A percentile compares a stretch with the other conserved stretches of the same genome.
Evolutionary conservation across 2,888 invertebrate species (phyloP).

Genomic region (Germaria angustata): DNA sequence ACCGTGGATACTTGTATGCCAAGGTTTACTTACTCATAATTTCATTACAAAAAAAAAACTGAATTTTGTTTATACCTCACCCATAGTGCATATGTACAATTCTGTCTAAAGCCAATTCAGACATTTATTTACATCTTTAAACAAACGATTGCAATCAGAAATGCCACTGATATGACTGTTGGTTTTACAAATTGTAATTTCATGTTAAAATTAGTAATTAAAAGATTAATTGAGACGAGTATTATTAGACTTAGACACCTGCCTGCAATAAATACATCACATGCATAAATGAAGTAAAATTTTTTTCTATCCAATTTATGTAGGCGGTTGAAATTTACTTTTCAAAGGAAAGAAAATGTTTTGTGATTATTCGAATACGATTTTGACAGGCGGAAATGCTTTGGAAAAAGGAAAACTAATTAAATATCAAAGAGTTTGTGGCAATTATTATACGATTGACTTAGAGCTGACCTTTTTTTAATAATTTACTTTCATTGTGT

Average conservation of each 20-base stretch:
- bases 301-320: background rate
- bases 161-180: constrained; percentile 6
- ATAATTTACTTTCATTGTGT: too few relatives aligned
- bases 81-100: constrained; percentile 35
- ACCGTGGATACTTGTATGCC: too few relatives aligned
- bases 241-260: background rate
- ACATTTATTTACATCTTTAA: background rate
- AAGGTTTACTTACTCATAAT: too few relatives aligned
- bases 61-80: too few relatives aligned
- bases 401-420: too few relatives aligned
- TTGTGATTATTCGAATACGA: too few relatives aligned
- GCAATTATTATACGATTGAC: too few relatives aligned
- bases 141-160: background rate
- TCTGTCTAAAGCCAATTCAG: background rate
- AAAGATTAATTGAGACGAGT: background rate
- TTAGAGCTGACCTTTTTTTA: too few relatives aligned
- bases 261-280: background rate
- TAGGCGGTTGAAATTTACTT: background rate
- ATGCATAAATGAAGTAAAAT: background rate
- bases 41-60: too few relatives aligned
- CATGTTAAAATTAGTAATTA: constrained; percentile 25
- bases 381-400: background rate
- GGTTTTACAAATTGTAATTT: constrained; percentile 13
- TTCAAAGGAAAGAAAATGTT: background rate
- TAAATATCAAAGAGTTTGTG: too few relatives aligned